Evolutionary conservation across 2,888 invertebrate species (phyloP).

Genomic region (Xylota sylvarum): DNA sequence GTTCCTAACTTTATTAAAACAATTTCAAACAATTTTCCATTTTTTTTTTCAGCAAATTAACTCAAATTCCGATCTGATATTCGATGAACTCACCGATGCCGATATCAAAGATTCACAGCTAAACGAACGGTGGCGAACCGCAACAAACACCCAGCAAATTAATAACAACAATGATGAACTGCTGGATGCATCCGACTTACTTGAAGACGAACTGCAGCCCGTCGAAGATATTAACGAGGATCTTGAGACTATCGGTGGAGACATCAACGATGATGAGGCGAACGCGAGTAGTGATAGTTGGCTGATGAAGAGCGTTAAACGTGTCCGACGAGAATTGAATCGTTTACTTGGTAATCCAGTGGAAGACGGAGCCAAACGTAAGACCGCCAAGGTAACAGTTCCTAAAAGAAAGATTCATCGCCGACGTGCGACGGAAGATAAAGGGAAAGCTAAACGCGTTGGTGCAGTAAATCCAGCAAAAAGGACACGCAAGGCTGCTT

Average conservation of each 20-base stretch:
- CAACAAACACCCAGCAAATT: slow-evolving; percentile 66
- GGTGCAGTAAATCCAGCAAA: slow-evolving; percentile 8
- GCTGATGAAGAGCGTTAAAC: slow-evolving; percentile 80
- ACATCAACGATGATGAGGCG: slow-evolving; percentile 36
- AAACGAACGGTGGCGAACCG: slow-evolving; percentile 52
- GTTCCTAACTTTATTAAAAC: too few species aligned
- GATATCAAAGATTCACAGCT: slow-evolving; percentile 62
- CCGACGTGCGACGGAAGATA: slow-evolving; percentile 30
- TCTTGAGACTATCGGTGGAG: slow-evolving; percentile 39
- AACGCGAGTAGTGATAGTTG: slow-evolving; percentile 78
- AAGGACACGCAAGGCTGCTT: slow-evolving; percentile 29
- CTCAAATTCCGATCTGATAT: slow-evolving; percentile 79
- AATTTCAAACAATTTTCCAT: neutral
- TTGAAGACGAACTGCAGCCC: slow-evolving; percentile 80
- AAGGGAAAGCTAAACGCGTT: slow-evolving; percentile 1
- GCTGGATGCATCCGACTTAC: slow-evolving; percentile 80
- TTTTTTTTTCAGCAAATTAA: slow-evolving; percentile 77
- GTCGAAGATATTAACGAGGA: slow-evolving; percentile 73
- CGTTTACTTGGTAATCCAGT: slow-evolving; percentile 80
- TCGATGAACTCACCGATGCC: slow-evolving; percentile 80
- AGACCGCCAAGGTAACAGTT: slow-evolving; percentile 29
- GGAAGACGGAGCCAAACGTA: slow-evolving; percentile 37
- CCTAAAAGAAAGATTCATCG: slow-evolving; percentile 39
- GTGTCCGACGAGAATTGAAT: slow-evolving; percentile 82
- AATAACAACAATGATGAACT: slow-evolving; percentile 78